A percentile compares a stretch with the other conserved stretches of the same genome.
phyloP scores from a whole-genome alignment of 2,888 invertebrate genomes.

The Philopedon plagiatum region DNA sequence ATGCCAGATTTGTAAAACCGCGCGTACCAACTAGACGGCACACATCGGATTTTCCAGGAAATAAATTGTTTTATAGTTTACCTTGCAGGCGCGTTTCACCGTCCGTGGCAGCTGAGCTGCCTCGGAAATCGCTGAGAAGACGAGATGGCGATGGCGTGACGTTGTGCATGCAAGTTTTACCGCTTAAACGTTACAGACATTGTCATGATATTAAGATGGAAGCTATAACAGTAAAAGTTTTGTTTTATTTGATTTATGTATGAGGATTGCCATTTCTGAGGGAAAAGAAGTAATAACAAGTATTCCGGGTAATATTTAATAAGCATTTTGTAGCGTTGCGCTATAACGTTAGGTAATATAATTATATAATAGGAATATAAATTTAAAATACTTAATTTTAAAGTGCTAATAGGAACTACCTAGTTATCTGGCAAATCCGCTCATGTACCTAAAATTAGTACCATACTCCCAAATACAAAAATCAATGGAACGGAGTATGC shows the following conservation, averaged over 20 bases:
- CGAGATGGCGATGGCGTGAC: neutral
- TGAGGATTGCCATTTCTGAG: too few species aligned
- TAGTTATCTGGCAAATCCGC: too few species aligned
- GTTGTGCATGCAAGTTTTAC: neutral
- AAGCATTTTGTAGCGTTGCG: too few species aligned
- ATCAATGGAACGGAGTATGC: too few species aligned
- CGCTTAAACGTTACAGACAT: neutral
- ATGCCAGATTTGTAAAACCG: conserved; percentile 27
- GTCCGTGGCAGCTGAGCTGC: neutral
- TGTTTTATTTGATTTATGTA: neutral
- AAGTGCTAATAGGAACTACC: too few species aligned
- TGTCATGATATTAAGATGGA: conserved; percentile 10
- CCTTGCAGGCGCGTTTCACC: neutral
- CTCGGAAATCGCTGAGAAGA: neutral
- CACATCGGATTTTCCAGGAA: conserved; percentile 23
- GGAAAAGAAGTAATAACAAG: too few species aligned
- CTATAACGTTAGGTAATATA: too few species aligned
- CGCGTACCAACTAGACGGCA: conserved; percentile 29
- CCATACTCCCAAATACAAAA: too few species aligned
- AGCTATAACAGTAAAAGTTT: neutral
- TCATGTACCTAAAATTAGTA: too few species aligned
- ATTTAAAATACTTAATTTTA: too few species aligned
- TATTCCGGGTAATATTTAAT: too few species aligned
- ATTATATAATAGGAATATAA: too few species aligned
- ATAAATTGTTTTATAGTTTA: conserved; percentile 13